A percentile compares a stretch with the other conserved stretches of the same genome.
Conservation (phyloP, 2,888 invertebrate species). For the Tiphia femorata region DNA sequence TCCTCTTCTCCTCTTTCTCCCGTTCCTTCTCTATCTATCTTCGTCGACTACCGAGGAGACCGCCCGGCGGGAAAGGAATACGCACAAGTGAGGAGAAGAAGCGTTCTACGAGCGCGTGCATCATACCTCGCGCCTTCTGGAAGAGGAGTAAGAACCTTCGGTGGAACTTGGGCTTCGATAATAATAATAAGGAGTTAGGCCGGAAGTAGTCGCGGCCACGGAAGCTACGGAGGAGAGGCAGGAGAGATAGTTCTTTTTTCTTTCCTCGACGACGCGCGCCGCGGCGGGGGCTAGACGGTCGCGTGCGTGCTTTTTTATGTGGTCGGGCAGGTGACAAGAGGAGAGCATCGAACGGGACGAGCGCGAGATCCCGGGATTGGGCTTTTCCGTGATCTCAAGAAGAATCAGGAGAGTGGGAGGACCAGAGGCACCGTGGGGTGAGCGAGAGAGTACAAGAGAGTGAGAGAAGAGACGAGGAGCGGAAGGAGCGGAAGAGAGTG, state of each 20-base stretch:
- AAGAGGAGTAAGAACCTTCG: no score
- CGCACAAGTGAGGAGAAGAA: no score
- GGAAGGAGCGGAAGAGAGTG: not conserved
- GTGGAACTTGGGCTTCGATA: no score
- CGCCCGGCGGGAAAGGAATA: no score
- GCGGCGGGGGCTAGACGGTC: slow-evolving; percentile 8
- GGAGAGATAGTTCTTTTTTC: slow-evolving; percentile 10
- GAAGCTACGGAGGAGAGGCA: slow-evolving; percentile 13
- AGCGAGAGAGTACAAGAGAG: not conserved
- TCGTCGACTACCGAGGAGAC: no score
- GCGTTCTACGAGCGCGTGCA: no score
- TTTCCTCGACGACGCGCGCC: slow-evolving; percentile 20
- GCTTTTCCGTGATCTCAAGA: no score
- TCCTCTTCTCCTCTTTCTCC: no score
- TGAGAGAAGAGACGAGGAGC: slow-evolving; percentile 6
- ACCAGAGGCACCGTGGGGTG: not conserved
- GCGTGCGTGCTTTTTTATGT: slow-evolving; percentile 30
- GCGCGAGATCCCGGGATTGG: not conserved
- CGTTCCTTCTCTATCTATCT: no score
- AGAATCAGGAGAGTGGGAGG: not conserved
- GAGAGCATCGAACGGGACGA: slow-evolving; percentile 5
- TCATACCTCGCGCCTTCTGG: no score
- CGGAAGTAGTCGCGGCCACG: no score
- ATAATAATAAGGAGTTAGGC: no score
- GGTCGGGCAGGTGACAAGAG: slow-evolving; percentile 46